Conservation (phyloP, 1,140 invertebrate species). For the Lysiphlebus fabarum region DNA sequence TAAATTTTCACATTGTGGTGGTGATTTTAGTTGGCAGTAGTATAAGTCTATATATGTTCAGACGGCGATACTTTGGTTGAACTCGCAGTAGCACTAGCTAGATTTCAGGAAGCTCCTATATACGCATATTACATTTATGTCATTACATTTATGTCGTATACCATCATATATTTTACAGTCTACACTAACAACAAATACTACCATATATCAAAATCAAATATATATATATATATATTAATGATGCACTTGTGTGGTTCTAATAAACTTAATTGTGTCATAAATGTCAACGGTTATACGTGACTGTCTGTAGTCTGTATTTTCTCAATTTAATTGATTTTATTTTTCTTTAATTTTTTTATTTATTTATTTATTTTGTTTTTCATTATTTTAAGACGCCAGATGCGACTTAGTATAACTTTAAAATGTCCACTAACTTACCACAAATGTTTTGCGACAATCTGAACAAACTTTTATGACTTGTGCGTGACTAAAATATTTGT, state of each 20-base stretch:
- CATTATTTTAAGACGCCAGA: not conserved
- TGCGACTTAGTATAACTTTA: constrained; percentile 4
- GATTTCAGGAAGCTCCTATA: too few relatives aligned
- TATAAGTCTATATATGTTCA: too few relatives aligned
- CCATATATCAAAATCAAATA: too few relatives aligned
- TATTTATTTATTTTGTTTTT: not conserved
- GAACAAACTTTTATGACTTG: constrained; percentile 1
- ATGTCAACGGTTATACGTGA: constrained; percentile 35
- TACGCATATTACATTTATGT: too few relatives aligned
- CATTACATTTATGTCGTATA: too few relatives aligned
- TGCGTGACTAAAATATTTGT: constrained; percentile 11
- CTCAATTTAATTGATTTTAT: not conserved
- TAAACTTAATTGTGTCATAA: constrained; percentile 47
- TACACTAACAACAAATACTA: too few relatives aligned
- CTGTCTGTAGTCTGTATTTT: constrained; percentile 1
- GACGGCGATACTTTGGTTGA: too few relatives aligned
- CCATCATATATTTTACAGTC: too few relatives aligned
- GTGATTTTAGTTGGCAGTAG: too few relatives aligned
- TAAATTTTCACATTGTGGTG: too few relatives aligned
- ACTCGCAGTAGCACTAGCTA: too few relatives aligned
- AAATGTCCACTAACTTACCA: constrained; percentile 14
- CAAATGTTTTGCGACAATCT: constrained; percentile 4
- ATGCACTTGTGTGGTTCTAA: constrained; percentile 28
- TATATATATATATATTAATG: too few relatives aligned
- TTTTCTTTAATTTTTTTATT: constrained; percentile 1